Conservation (phyloP, 2,113 vertebrate species). For the Charadrius vociferus region DNA sequence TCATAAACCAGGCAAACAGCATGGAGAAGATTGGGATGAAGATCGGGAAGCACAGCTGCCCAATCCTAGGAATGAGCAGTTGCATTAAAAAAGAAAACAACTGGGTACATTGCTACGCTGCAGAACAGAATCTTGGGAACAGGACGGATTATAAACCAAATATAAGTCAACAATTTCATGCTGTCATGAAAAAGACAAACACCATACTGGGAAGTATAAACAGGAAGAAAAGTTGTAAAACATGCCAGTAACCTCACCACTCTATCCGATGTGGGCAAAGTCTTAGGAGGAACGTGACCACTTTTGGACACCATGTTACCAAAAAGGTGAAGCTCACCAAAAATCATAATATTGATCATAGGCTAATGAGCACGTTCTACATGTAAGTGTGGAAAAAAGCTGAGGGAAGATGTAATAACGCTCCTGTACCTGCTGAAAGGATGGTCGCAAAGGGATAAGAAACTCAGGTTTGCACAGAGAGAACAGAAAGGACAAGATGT, state of each 20-base stretch:
- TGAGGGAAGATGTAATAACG: rapidly evolving
- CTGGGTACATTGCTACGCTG: rapidly evolving
- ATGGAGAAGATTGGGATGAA: not conserved
- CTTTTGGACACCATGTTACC: not conserved
- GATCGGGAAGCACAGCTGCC: not conserved
- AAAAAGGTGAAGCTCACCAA: not conserved
- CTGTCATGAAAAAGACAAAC: not conserved
- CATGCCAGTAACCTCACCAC: not conserved
- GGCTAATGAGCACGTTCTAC: not conserved
- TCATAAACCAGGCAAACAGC: not conserved
- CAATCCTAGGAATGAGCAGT: not conserved
- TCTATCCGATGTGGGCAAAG: rapidly evolving
- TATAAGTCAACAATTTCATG: not conserved
- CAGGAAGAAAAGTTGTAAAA: not conserved
- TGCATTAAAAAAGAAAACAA: not conserved
- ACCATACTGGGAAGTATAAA: not conserved
- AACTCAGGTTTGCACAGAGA: not conserved
- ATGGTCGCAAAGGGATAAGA: not conserved
- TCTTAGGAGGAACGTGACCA: rapidly evolving
- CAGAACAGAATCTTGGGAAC: not conserved
- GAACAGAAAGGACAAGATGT: not conserved
- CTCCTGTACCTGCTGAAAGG: not conserved
- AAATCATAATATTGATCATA: not conserved
- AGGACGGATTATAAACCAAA: not conserved
- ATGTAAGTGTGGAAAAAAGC: not conserved